These are phyloP conservation scores for Macropodus opercularis DNA, from an alignment of 2,797 vertebrate genomes.

Conservation along the genomic window DNA sequence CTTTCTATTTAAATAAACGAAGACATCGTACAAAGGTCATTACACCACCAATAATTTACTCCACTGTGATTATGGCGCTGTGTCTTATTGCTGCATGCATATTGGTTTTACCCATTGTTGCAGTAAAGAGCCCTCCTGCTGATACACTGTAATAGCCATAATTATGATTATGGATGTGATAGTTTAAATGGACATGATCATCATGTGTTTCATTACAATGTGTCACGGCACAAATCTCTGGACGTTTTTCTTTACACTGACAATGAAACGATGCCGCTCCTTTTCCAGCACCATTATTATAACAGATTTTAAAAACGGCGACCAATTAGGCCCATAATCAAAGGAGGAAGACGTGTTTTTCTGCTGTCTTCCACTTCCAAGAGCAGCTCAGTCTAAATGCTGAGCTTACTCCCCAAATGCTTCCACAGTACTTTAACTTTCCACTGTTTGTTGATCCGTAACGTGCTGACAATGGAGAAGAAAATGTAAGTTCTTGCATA, in stretches of 20 bases:
- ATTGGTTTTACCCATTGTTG: conserved; percentile 13
- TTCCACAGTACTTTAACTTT: background rate
- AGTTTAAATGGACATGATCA: conserved; percentile 30
- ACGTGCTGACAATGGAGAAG: conserved; percentile 18
- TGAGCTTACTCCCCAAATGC: conserved; percentile 11
- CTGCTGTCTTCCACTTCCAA: conserved; percentile 22
- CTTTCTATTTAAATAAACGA: background rate
- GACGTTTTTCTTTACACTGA: conserved; percentile 25
- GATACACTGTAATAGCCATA: conserved; percentile 37
- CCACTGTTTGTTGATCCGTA: conserved; percentile 5
- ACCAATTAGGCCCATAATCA: conserved; percentile 44
- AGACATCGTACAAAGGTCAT: conserved; percentile 2
- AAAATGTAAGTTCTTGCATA: conserved; percentile 20
- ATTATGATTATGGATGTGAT: conserved; percentile 47
- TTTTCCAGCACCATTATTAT: conserved; percentile 21
- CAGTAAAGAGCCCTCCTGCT: conserved; percentile 26
- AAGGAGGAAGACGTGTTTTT: conserved; percentile 2
- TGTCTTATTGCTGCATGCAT: conserved; percentile 23
- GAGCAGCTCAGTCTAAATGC: conserved; percentile 32
- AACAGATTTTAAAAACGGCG: conserved; percentile 40
- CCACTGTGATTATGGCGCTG: background rate
- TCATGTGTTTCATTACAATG: conserved; percentile 23
- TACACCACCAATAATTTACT: conserved; percentile 3
- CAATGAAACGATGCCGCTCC: conserved; percentile 15
- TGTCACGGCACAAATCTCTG: conserved; percentile 1